Percentiles rank a stretch among this genome's conserved stretches.
Conservation (phyloP, 2,888 invertebrate species). For the Palloptera scutellata region DNA sequence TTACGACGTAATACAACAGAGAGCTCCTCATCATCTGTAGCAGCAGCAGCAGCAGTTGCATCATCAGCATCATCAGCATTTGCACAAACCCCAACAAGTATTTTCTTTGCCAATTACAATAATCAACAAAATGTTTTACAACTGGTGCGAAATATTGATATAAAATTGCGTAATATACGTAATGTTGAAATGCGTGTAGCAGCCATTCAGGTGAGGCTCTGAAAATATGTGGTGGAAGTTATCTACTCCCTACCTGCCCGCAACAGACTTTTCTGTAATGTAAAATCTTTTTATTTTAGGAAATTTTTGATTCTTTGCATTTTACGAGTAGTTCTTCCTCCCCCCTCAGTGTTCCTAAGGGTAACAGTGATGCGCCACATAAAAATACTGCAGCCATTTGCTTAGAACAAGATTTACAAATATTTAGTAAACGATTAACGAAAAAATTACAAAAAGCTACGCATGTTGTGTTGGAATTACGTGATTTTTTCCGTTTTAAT, state of each 20-base stretch:
- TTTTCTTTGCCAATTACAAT: slow-evolving; percentile 49
- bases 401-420: slow-evolving; percentile 47
- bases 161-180: slow-evolving; percentile 55
- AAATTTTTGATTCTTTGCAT: slow-evolving; percentile 62
- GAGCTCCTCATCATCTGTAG: slow-evolving; percentile 1
- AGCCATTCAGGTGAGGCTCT: slow-evolving; percentile 55
- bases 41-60: slow-evolving; percentile 28
- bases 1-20: slow-evolving; percentile 42
- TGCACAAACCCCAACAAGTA: slow-evolving; percentile 44
- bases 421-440: slow-evolving; percentile 53
- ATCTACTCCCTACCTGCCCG: background rate
- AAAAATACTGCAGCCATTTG: slow-evolving; percentile 30
- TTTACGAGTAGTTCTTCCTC: slow-evolving; percentile 43
- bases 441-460: slow-evolving; percentile 57
- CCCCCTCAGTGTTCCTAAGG: slow-evolving; percentile 12
- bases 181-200: slow-evolving; percentile 61
- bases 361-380: slow-evolving; percentile 22
- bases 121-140: slow-evolving; percentile 56
- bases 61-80: slow-evolving; percentile 38
- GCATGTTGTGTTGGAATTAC: slow-evolving; percentile 54
- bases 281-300: slow-evolving; percentile 44
- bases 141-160: slow-evolving; percentile 56
- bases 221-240: background rate
- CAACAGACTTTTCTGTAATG: background rate
- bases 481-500: slow-evolving; percentile 54